Percentiles rank a stretch among this genome's conserved stretches.
phyloP scores from a whole-genome alignment of 1,140 invertebrate genomes.

The Tenebrio molitor region DNA sequence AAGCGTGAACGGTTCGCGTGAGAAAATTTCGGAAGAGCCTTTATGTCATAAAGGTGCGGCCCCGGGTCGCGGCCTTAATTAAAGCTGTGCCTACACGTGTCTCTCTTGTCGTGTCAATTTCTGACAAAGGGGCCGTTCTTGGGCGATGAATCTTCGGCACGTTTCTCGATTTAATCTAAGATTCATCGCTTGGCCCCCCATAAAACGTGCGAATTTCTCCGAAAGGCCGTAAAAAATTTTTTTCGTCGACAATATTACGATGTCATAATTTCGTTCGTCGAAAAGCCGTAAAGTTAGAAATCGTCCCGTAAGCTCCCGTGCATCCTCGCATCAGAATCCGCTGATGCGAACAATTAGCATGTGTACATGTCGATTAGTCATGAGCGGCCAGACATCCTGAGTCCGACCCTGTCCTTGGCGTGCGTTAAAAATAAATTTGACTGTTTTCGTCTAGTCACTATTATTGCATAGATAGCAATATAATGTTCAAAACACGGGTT shows the following conservation, averaged over 20 bases:
- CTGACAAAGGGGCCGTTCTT: background rate
- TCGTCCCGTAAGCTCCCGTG: background rate
- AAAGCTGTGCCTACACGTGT: background rate
- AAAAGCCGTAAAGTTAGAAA: constrained; percentile 25
- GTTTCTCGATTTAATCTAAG: constrained; percentile 30
- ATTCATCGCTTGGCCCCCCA: constrained; percentile 12
- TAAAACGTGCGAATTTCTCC: constrained; percentile 26
- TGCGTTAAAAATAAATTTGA: constrained; percentile 55
- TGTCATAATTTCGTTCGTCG: constrained; percentile 10
- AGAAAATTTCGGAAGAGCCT: no score
- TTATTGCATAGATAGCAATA: constrained; percentile 58
- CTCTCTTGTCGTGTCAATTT: background rate
- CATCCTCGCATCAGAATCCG: background rate
- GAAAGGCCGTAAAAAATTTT: constrained; percentile 36
- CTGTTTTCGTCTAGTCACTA: constrained; percentile 58
- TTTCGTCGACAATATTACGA: background rate
- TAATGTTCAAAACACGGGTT: constrained; percentile 56
- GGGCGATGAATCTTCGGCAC: constrained; percentile 3
- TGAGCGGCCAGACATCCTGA: constrained; percentile 30
- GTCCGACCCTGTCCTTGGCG: constrained; percentile 51
- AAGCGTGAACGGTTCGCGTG: no score
- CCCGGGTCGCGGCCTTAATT: background rate
- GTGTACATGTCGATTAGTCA: constrained; percentile 16
- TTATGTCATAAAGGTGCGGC: background rate
- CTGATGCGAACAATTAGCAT: constrained; percentile 14